phyloP scores from a whole-genome alignment of 1,140 invertebrate genomes.

The Drosophila watanabei region DNA sequence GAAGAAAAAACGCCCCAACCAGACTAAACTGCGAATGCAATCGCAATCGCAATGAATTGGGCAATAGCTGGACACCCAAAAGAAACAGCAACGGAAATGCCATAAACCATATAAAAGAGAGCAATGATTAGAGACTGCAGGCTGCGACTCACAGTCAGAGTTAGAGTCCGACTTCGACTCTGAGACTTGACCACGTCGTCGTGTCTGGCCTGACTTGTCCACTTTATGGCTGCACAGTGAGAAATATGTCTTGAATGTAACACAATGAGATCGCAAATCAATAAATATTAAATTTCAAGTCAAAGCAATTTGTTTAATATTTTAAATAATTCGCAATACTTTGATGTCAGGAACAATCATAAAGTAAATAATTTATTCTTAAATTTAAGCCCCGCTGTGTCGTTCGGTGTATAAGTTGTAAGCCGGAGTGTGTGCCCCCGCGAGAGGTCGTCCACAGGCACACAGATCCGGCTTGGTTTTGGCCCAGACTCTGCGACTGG shows the following conservation, averaged over 20 bases:
- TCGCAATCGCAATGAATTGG: constrained; percentile 64
- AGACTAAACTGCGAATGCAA: constrained; percentile 35
- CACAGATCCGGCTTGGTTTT: constrained; percentile 73
- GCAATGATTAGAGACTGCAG: constrained; percentile 56
- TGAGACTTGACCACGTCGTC: constrained; percentile 63
- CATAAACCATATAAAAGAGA: constrained; percentile 65
- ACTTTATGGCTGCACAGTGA: constrained; percentile 17
- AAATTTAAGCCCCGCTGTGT: neutral
- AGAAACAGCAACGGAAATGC: constrained; percentile 55
- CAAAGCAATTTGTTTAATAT: neutral
- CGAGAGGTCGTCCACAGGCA: constrained; percentile 72
- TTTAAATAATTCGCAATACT: no score
- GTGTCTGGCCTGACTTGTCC: constrained; percentile 55
- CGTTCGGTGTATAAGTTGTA: neutral
- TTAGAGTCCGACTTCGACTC: constrained; percentile 10
- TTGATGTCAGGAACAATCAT: neutral
- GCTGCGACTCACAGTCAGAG: constrained; percentile 20
- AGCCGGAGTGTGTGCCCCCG: constrained; percentile 66
- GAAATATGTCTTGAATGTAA: neutral
- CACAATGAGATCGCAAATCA: neutral
- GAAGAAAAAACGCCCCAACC: constrained; percentile 25
- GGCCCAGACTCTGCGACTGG: constrained; percentile 45
- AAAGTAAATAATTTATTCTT: neutral
- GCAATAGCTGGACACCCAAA: constrained; percentile 53
- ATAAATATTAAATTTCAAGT: neutral